Evolutionary conservation across 2,113 vertebrate species (phyloP).

Genomic region (Petroica traversi): DNA sequence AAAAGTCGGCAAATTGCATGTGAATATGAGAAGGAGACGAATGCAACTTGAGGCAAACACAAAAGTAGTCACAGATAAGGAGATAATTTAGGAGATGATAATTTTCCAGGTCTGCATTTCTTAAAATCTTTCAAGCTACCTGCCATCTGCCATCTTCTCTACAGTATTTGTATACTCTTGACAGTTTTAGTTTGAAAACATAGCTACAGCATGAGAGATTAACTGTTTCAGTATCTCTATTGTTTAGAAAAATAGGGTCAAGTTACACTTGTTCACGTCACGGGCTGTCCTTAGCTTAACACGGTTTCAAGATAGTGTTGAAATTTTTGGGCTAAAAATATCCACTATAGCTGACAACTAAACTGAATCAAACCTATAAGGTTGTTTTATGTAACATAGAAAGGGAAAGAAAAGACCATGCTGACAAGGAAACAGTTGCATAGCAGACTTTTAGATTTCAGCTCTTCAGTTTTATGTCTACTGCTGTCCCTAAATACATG

Average conservation of each 20-base stretch:
- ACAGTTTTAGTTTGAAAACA: background rate
- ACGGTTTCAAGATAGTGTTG: conserved; percentile 13
- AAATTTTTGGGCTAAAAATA: conserved; percentile 44
- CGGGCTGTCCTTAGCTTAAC: conserved; percentile 7
- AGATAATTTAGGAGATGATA: background rate
- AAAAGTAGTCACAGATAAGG: background rate
- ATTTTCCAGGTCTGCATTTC: background rate
- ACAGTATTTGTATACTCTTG: background rate
- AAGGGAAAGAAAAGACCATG: background rate
- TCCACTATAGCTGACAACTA: background rate
- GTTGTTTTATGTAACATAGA: background rate
- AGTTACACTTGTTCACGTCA: background rate
- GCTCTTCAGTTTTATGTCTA: background rate
- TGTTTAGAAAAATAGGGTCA: background rate
- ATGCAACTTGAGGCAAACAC: background rate
- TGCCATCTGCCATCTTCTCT: background rate
- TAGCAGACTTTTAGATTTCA: background rate
- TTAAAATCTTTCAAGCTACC: background rate
- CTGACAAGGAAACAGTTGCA: background rate
- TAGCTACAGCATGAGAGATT: background rate
- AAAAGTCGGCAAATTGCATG: background rate
- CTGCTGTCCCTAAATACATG: background rate
- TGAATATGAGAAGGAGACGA: background rate
- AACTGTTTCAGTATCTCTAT: background rate
- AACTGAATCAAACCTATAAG: background rate